Base-by-base conservation (phyloP, 2,888 invertebrate species). In the Blomia tropicalis region DNA sequence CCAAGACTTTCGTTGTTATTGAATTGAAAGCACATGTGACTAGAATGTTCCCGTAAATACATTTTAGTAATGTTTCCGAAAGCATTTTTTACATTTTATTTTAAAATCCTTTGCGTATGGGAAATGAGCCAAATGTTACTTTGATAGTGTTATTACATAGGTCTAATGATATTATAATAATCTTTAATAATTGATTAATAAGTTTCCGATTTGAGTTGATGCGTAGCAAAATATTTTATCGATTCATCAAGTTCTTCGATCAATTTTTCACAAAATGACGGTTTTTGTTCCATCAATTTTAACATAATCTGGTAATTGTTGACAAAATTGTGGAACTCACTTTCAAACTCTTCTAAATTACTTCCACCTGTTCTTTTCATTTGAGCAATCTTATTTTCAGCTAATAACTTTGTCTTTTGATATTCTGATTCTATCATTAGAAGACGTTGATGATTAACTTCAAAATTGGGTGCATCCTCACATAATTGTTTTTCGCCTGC, bases 321-420 rank as follows among this genome's bases (percentile, higher is more conserved):
- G 5, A 47, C 51, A 47, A 47, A 47, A n/a, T 47, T 47, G 51
- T 47, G 51, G 51, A 11, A 47, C 22, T 47, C 51, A 11, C n/a
- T 47, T n/a, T 47, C 51, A 47, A 47, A 47, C 14, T 47, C 51
- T 27, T 47, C 51, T n/a, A 47, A 27, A 22, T 47, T 11, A n/a
- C 11, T 7, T 7, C 51, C 22, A 11, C 51, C 51, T 11, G 7
- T 22, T 14, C 22, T 22, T 27, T 47, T 47, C 51, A 47, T 11
- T 27, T 19, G 7, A 11, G 23, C 27, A 25, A 14, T 27, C 27
- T 11, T 11, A 47, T 7, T 47, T 27, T 47, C 51, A 11, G 51
- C 51, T 11, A 11, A 7, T 7, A 27, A 14, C 51, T 47, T 47
- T 7, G 51, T 19, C 22, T 22, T 47, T 22, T 47, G 51, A 47